Evolutionary conservation across 2,113 vertebrate species (phyloP).

Genomic region (Microcebus jonahi): DNA sequence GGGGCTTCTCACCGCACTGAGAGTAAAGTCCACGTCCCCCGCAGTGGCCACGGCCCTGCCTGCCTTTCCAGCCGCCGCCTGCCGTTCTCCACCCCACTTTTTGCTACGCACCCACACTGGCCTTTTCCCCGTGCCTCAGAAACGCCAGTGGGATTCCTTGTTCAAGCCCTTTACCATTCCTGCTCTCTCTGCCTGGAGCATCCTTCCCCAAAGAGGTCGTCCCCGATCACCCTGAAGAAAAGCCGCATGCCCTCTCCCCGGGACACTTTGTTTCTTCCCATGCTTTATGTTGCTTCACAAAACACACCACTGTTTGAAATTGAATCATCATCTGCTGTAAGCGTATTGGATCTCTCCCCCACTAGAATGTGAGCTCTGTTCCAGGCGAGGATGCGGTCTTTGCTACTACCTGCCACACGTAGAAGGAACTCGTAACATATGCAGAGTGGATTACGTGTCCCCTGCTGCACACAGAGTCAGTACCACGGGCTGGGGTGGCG

Average conservation of each 20-base stretch:
- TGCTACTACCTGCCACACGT: no score
- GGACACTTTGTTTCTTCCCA: no score
- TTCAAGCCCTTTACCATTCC: background rate
- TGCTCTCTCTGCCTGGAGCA: background rate
- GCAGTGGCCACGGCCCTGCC: no score
- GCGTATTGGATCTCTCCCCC: background rate
- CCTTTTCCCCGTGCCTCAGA: background rate
- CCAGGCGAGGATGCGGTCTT: background rate
- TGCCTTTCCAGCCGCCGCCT: no score
- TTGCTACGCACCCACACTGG: no score
- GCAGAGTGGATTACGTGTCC: background rate
- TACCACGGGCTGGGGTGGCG: accelerated
- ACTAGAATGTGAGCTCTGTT: background rate
- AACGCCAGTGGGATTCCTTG: background rate
- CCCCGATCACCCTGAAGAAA: accelerated
- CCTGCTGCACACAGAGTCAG: background rate
- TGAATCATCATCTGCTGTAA: background rate
- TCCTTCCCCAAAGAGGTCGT: background rate
- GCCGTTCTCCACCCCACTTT: background rate
- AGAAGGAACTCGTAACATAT: background rate
- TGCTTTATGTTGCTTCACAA: background rate
- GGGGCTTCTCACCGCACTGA: background rate
- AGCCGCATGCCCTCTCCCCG: no score
- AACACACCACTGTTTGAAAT: background rate
- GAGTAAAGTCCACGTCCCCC: background rate